These are phyloP conservation scores for Melipona quadrifasciata DNA, from an alignment of 1,140 invertebrate genomes.

Conservation along the genomic window DNA sequence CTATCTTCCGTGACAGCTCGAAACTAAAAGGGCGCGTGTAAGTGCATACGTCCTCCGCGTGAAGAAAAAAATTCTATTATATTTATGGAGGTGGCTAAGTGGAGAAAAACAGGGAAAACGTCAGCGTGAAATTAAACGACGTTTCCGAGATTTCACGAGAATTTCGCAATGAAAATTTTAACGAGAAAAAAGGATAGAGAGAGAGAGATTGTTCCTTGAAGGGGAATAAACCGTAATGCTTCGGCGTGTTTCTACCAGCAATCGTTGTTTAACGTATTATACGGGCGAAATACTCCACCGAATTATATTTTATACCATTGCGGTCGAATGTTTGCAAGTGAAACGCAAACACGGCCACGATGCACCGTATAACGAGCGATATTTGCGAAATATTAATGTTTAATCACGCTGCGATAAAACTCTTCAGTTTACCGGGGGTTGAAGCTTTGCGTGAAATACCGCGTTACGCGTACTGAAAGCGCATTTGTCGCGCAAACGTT, in stretches of 20 bases:
- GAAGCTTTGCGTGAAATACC: background rate
- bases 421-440: background rate
- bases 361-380: background rate
- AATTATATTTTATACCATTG: background rate
- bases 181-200: background rate
- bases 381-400: slow-evolving; percentile 4
- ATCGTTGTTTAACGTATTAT: background rate
- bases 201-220: background rate
- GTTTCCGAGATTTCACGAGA: background rate
- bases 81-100: background rate
- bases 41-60: no score
- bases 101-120: background rate
- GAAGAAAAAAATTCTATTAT: background rate
- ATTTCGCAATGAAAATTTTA: background rate
- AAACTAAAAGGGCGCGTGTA: background rate
- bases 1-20: no score
- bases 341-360: background rate
- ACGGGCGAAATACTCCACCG: background rate
- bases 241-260: background rate
- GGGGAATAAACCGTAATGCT: background rate
- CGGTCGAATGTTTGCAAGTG: background rate
- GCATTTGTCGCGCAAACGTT: no score
- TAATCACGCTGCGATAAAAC: background rate
- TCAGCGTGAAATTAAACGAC: background rate
- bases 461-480: background rate